These are phyloP conservation scores for Leptogaster cylindrica DNA, from an alignment of 2,888 invertebrate genomes.

Conservation along the genomic window DNA sequence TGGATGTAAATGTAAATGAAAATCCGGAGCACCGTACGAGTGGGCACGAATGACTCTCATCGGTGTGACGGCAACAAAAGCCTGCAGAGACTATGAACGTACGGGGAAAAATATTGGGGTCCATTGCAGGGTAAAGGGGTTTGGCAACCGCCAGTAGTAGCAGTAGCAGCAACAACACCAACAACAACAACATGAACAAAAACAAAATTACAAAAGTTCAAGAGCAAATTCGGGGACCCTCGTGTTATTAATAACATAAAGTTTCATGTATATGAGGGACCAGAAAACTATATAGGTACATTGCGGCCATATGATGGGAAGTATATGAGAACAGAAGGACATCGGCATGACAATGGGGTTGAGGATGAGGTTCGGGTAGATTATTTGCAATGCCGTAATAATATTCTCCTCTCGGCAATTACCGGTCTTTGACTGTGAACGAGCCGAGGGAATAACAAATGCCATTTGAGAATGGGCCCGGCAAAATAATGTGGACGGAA, in stretches of 20 bases:
- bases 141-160: too few relatives aligned
- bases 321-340: neutral
- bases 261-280: slow-evolving; percentile 32
- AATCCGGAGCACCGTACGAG: neutral
- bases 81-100: neutral
- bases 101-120: slow-evolving; percentile 5
- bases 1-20: slow-evolving; percentile 30
- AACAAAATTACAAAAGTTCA: slow-evolving; percentile 39
- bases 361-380: slow-evolving; percentile 1
- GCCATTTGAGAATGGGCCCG: slow-evolving; percentile 9
- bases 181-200: neutral
- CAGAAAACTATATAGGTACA: slow-evolving; percentile 16
- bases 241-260: slow-evolving; percentile 38
- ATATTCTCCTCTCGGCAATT: slow-evolving; percentile 30
- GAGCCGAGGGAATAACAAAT: neutral
- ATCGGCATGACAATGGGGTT: too few relatives aligned
- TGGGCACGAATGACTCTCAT: neutral
- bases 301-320: slow-evolving; percentile 36
- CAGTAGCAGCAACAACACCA: too few relatives aligned
- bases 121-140: neutral
- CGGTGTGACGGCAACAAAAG: neutral
- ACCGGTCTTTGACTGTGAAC: slow-evolving; percentile 24
- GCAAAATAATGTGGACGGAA: neutral
- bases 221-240: slow-evolving; percentile 26
- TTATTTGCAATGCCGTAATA: slow-evolving; percentile 29